Evolutionary conservation across 2,113 vertebrate genomes (phyloP).

Genomic region (Otis tarda): DNA sequence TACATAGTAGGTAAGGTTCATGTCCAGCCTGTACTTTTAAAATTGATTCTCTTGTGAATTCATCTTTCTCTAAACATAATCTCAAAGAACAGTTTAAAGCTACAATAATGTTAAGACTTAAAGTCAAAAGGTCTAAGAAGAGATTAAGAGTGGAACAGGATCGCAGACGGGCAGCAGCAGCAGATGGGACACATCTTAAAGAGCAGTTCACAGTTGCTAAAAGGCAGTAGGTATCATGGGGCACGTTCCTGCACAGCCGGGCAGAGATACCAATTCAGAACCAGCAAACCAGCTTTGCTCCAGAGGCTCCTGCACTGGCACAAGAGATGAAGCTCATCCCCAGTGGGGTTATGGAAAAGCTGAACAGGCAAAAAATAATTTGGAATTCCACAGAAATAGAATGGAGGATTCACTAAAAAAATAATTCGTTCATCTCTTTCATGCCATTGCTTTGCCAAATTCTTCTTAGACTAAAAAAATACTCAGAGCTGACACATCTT

Average conservation of each 20-base stretch:
- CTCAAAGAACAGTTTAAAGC: slow-evolving; percentile 1
- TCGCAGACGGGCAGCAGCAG: neutral
- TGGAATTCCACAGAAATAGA: neutral
- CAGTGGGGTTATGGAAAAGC: neutral
- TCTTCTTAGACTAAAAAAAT: neutral
- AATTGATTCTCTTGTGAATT: slow-evolving; percentile 20
- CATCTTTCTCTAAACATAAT: neutral
- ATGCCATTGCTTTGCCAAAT: neutral
- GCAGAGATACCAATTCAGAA: neutral
- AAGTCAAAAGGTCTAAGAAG: neutral
- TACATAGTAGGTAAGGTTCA: slow-evolving; percentile 36
- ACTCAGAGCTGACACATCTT: neutral
- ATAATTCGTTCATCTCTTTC: neutral
- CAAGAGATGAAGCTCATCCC: neutral
- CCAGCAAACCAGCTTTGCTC: neutral
- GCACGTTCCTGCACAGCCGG: neutral
- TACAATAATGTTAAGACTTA: neutral
- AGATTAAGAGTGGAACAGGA: neutral
- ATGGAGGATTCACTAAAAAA: neutral
- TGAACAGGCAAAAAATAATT: neutral
- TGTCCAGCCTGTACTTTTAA: slow-evolving; percentile 20
- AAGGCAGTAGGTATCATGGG: neutral
- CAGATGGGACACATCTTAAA: neutral
- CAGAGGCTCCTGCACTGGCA: neutral
- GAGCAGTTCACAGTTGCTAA: neutral